Evolutionary conservation across 2,888 invertebrate species (phyloP), one percentile per base, ranked within the genome.

Genomic region (Sphaerophoria rueppellii): DNA sequence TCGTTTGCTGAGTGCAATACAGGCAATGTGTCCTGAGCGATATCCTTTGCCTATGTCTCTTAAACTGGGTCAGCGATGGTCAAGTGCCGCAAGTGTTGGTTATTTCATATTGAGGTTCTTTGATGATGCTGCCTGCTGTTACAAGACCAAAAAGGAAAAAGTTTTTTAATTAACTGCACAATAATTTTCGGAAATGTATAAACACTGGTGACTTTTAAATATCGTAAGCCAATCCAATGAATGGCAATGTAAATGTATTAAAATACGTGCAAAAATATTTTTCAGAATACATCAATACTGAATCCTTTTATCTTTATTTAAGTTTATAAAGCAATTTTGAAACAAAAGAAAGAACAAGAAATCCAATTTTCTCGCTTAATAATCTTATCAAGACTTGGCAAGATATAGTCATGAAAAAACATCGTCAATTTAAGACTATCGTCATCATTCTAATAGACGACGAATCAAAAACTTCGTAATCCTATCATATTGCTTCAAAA

Each of bases 331-430:
- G 55, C 70, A 32, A 37, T 54, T 48, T 63, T 37, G 40, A 71
- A 50, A 40, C 40, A 14, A 50, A 60, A 12, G 24, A 34, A 48
- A 32, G 48, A 75, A 75, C 52, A 48, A 50, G 70, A 55, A 24
- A 24, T 24, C 69, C 69, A 70, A 80, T 74, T 75, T 40, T 50
- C 7, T 61, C 40, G 60, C 69, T 32, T 61, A 63, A 50, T 54
- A 82, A 69, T 78, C 69, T 69, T 72, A 82, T 74, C 61, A 78
- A 69, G 37, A 46, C 57, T 52, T 73, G 35, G 14, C 34, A 63
- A 63, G 50, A 78, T 72, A 78, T 72, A 71, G 71, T 72, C 77
- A 72, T 67, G 60, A 55, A 40, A 69, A 77, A 40, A 43, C 60
- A 60, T 72, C 76, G 71, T 46, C 55, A 32, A 50, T 65, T 37